Percentiles rank a stretch among this genome's conserved stretches.
These are phyloP conservation scores for Ichneumoninae sp. DNA, from an alignment of 2,888 invertebrate genomes.

Conservation along the genomic window DNA sequence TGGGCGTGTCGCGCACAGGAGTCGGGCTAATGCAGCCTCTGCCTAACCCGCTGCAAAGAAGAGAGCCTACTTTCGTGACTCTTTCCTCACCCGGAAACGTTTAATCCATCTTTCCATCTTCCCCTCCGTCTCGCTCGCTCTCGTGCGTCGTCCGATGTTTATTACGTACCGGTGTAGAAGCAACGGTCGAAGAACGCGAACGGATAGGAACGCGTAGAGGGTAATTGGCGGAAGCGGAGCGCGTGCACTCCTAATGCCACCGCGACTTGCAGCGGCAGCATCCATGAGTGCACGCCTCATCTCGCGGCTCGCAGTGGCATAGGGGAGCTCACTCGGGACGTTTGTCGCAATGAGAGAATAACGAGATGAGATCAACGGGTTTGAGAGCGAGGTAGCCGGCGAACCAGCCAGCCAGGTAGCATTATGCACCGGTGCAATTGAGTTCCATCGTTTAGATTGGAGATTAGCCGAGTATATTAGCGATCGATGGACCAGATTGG, in stretches of 20 bases:
- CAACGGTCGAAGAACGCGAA: constrained; percentile 54
- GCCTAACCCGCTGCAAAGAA: constrained; percentile 45
- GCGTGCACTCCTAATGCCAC: constrained; percentile 42
- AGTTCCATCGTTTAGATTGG: constrained; percentile 66
- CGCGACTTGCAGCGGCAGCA: background rate
- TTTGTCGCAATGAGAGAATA: constrained; percentile 41
- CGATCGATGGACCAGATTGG: constrained; percentile 67
- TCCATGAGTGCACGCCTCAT: constrained; percentile 44
- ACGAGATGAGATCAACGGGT: constrained; percentile 8
- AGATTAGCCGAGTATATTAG: constrained; percentile 68
- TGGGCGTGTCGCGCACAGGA: constrained; percentile 52
- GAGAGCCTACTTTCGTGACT: constrained; percentile 67
- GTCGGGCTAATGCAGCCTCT: constrained; percentile 26
- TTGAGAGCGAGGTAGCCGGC: constrained; percentile 28
- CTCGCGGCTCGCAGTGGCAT: constrained; percentile 8
- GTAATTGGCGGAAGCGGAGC: constrained; percentile 65
- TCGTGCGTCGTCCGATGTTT: constrained; percentile 44
- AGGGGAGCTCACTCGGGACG: constrained; percentile 19
- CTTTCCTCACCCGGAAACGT: constrained; percentile 68
- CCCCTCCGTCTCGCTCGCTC: constrained; percentile 25
- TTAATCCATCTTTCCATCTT: constrained; percentile 58
- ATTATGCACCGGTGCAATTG: constrained; percentile 59
- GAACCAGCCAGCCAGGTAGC: constrained; percentile 18
- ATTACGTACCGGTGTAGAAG: constrained; percentile 56
- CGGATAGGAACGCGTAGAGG: constrained; percentile 62